These are phyloP conservation scores for Drosophila borealis DNA, from an alignment of 2,888 invertebrate genomes.

Conservation along the genomic window DNA sequence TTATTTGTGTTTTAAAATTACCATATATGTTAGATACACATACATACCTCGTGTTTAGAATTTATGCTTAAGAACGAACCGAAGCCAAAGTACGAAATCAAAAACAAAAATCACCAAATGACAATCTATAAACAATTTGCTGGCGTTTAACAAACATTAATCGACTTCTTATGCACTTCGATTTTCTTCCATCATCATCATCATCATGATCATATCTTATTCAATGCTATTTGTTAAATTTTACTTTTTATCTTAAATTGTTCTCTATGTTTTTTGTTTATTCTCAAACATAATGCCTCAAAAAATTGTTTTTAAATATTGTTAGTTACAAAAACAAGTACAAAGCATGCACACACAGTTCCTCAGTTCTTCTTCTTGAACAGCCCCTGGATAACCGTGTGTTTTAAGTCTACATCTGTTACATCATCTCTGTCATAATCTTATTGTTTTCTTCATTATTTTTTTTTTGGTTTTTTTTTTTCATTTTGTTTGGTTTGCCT, in stretches of 20 bases:
- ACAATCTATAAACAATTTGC: constrained; percentile 45
- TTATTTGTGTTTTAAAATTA: constrained; percentile 51
- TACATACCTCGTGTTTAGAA: constrained; percentile 49
- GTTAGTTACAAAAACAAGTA: constrained; percentile 30
- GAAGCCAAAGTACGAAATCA: constrained; percentile 36
- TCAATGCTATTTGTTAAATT: constrained; percentile 38
- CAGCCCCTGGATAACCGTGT: constrained; percentile 20
- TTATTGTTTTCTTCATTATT: background rate
- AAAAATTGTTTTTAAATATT: constrained; percentile 26
- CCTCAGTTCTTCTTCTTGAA: constrained; percentile 10
- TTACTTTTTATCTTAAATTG: background rate
- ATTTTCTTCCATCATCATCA: background rate
- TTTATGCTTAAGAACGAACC: constrained; percentile 46
- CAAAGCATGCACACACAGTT: constrained; percentile 37
- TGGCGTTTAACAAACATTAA: constrained; percentile 63
- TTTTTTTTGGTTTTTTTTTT: constrained; percentile 16
- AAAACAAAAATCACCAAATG: constrained; percentile 34
- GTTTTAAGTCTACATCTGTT: constrained; percentile 41
- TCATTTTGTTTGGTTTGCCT: constrained; percentile 43
- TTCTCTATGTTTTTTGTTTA: constrained; percentile 7
- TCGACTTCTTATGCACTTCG: constrained; percentile 43
- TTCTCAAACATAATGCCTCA: constrained; percentile 15
- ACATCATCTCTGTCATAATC: constrained; percentile 24
- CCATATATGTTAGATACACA: constrained; percentile 52
- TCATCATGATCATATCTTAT: constrained; percentile 31